Evolutionary conservation across 1,140 invertebrate genomes (phyloP), one percentile per base, ranked within the genome.

Genomic region (Metaphire vulgaris): DNA sequence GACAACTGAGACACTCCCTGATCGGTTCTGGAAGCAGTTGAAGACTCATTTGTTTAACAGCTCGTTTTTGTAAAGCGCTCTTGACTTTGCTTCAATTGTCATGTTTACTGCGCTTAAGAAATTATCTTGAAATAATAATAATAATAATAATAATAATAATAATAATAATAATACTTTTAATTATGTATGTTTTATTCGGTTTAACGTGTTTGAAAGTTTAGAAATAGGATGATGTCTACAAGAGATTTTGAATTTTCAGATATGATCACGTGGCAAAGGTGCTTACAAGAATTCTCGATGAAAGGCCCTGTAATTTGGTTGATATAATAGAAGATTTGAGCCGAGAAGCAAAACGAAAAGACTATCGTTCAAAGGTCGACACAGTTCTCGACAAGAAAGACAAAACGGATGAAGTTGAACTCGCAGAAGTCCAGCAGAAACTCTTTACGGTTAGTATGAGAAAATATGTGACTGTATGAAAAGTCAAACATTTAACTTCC

Each of bases 251-350:
- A 56, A 56, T 56, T 6, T 56, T 56, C 74, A 78, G 77, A 32
- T 86, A 86, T 83, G 85, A 87, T 74, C 85, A 87, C 78, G 75
- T 86, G 29, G 80, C 82, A 12, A 74, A 79, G 69, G 82, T 85
- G 33, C 73, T 87, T 14, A 82, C 81, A 67, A 84, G 83, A 75
- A 80, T 87, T 56, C 79, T 87, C 32, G 83, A 84, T 81, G 85
- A 87, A 79, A 71, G 84, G 74, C 85, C 85, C 76, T 80, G 81
- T 31, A 83, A 87, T 84, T 83, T 83, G 32, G 82, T 81, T 1
- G 86, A 87, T 78, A 79, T 85, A 56, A 83, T 87, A 81, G 86
- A 87, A 82, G 85, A 85, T 80, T 79, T 86, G 34, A 87, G 86
- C 78, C 84, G 82, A 80, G 83, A 86, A 78, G 77, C 79, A 65